Evolutionary conservation across 2,888 invertebrate species (phyloP).

Genomic region (Drosophila pegasa): DNA sequence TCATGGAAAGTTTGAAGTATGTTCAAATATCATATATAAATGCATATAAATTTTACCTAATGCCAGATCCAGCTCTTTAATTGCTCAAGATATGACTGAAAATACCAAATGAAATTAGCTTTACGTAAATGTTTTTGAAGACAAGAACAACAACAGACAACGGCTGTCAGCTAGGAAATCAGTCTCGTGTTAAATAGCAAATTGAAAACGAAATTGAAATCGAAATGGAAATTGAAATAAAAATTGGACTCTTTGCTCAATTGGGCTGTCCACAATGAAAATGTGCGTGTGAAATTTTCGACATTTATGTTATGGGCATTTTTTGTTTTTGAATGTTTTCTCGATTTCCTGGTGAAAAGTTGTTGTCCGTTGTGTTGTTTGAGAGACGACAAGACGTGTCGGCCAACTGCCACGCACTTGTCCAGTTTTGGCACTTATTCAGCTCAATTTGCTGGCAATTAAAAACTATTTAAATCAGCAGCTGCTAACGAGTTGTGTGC

Average conservation of each 20-base stretch:
- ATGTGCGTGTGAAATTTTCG: conserved; percentile 35
- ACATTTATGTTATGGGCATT: not conserved
- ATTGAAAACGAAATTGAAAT: conserved; percentile 19
- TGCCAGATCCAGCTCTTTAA: not conserved
- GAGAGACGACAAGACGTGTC: conserved; percentile 37
- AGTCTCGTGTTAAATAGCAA: conserved; percentile 19
- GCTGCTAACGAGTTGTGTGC: conserved; percentile 28
- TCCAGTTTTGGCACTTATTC: conserved; percentile 46
- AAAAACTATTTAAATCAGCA: conserved; percentile 59
- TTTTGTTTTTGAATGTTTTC: conserved; percentile 6
- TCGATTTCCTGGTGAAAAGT: conserved; percentile 73
- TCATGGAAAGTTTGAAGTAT: not conserved
- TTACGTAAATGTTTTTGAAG: not conserved
- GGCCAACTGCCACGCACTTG: conserved; percentile 36
- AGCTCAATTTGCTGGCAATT: conserved; percentile 68
- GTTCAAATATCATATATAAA: not conserved
- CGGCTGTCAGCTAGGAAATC: conserved; percentile 15
- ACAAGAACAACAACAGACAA: conserved; percentile 10
- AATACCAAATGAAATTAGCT: not conserved
- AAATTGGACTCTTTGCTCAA: conserved; percentile 44
- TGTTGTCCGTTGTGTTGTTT: conserved; percentile 29
- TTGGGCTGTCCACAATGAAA: conserved; percentile 16
- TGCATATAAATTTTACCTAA: not conserved
- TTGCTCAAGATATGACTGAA: not conserved
- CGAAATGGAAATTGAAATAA: conserved; percentile 28